These are phyloP conservation scores for Tetraodon nigroviridis DNA, from an alignment of 2,113 vertebrate genomes.

Conservation along the genomic window DNA sequence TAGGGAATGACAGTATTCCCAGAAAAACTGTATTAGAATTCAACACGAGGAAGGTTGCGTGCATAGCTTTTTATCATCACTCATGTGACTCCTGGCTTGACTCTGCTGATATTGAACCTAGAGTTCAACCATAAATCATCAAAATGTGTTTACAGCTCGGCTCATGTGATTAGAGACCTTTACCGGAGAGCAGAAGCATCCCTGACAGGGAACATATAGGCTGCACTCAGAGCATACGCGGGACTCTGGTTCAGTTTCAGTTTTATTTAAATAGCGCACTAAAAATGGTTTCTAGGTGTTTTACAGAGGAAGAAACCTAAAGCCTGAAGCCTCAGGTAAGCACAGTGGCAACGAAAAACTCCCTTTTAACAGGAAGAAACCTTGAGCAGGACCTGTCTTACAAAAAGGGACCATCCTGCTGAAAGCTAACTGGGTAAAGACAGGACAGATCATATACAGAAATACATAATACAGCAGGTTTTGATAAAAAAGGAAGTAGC, in stretches of 20 bases:
- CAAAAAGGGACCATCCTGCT: too few species aligned
- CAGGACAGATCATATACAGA: too few species aligned
- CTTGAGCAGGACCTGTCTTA: too few species aligned
- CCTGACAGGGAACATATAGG: slow-evolving; percentile 3
- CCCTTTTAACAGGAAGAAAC: too few species aligned
- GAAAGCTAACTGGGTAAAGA: too few species aligned
- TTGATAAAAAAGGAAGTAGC: too few species aligned
- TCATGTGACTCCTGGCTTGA: slow-evolving; percentile 25
- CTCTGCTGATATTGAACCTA: slow-evolving; percentile 1
- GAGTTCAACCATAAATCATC: slow-evolving; percentile 22
- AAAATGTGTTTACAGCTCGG: slow-evolving; percentile 23
- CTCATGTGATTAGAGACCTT: slow-evolving; percentile 26
- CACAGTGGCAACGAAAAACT: too few species aligned
- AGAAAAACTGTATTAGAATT: background rate
- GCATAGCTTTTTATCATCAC: slow-evolving; percentile 33
- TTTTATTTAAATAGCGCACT: too few species aligned
- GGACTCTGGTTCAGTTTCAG: background rate
- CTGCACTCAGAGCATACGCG: background rate
- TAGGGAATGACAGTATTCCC: slow-evolving; percentile 18
- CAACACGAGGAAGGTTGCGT: background rate
- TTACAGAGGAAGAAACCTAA: too few species aligned
- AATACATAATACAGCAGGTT: too few species aligned
- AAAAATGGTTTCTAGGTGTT: too few species aligned
- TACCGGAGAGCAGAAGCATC: slow-evolving; percentile 22
- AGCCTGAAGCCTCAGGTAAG: too few species aligned